Percentiles rank a stretch among this genome's conserved stretches.
These are phyloP conservation scores for Rostratula benghalensis DNA, from an alignment of 2,113 vertebrate genomes.

Conservation along the genomic window DNA sequence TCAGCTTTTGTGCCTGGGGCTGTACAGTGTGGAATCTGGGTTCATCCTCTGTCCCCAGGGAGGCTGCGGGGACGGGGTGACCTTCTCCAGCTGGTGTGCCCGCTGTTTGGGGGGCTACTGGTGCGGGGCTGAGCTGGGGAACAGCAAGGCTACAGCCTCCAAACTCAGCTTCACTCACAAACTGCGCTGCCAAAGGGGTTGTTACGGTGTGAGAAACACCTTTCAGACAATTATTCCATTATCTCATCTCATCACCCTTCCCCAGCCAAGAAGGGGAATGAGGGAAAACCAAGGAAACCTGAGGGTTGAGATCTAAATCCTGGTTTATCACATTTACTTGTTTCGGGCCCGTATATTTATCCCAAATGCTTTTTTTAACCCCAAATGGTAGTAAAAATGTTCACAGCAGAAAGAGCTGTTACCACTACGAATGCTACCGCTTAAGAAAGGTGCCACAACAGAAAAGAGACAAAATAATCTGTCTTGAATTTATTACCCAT, in stretches of 20 bases:
- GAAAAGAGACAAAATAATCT: background rate
- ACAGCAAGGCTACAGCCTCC: accelerated
- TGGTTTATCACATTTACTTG: background rate
- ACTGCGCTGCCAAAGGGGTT: background rate
- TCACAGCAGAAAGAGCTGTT: background rate
- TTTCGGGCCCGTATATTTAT: background rate
- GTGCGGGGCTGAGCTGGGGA: background rate
- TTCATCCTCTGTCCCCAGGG: accelerated
- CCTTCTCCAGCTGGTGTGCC: background rate
- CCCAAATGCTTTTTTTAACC: background rate
- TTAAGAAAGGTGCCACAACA: background rate
- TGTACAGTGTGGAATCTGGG: accelerated
- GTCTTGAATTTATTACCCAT: background rate
- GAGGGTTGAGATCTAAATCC: no score
- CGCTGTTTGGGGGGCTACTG: no score
- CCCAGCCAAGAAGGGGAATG: no score
- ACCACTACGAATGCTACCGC: background rate
- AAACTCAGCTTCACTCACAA: accelerated
- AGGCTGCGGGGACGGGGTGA: background rate
- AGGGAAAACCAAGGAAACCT: no score
- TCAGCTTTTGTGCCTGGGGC: background rate
- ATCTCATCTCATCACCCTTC: no score
- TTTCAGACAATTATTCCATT: no score
- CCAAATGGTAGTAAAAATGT: background rate
- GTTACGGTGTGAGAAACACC: no score